phyloP scores from a whole-genome alignment of 2,113 vertebrate genomes.

The Callopanchax toddi region DNA sequence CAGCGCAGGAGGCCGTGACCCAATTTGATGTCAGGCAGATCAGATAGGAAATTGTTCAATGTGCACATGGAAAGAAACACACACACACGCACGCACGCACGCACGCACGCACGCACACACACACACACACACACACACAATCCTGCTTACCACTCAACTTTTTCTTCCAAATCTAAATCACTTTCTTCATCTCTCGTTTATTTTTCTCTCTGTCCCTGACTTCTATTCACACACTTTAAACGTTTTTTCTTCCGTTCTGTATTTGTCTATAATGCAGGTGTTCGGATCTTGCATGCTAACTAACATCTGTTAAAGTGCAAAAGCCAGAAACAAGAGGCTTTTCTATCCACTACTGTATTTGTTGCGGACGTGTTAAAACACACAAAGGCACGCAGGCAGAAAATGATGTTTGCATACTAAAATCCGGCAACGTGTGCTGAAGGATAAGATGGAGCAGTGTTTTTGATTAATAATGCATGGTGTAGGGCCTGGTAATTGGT shows the following conservation, averaged over 20 bases:
- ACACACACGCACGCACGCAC: background rate
- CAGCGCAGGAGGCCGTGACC: conserved; percentile 60
- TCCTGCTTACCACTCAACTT: conserved; percentile 19
- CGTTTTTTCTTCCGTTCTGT: background rate
- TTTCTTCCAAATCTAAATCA: background rate
- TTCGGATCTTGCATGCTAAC: background rate
- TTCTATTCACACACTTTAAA: background rate
- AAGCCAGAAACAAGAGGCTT: background rate
- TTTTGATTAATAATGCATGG: conserved; percentile 49
- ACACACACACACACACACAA: background rate
- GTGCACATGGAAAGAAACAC: background rate
- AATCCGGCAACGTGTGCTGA: background rate
- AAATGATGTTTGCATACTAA: background rate
- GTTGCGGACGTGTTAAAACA: background rate
- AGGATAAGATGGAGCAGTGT: background rate
- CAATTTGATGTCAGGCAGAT: conserved; percentile 60
- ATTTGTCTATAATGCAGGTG: background rate
- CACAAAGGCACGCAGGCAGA: background rate
- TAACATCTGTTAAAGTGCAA: conserved; percentile 8
- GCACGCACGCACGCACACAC: background rate
- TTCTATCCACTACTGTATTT: background rate
- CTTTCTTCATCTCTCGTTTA: conserved; percentile 5
- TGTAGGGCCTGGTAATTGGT: conserved; percentile 36
- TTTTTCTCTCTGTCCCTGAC: background rate
- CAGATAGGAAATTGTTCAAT: conserved; percentile 50